Base-by-base conservation (phyloP, 1,140 invertebrate genomes). In the Zaprionus capensis region DNA sequence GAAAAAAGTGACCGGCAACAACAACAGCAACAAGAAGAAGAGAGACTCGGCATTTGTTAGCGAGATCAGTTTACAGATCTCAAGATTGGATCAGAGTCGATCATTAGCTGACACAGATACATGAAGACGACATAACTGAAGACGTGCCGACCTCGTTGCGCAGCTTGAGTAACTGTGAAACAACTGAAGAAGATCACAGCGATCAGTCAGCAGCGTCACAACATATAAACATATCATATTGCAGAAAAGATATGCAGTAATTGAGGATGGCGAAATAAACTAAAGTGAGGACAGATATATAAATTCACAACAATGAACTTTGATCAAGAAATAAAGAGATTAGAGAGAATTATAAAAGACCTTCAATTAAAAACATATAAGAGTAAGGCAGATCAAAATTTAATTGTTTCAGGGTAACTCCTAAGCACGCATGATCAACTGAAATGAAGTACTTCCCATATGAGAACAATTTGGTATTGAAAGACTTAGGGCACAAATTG, bases 401-500 rank as follows among this genome's bases (percentile, higher is more conserved):
- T 34, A 7, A 34, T 34, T 3, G 9, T 34, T 34, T 34, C 31
- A 34, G 9, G 9, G 46, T 51, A 51, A 51, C 20, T 22, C 38
- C 38, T 41, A 5, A n/a, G 0, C 28, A 31, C 6, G 7, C 28
- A 31, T 31, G 7, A 28, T 28, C 6, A 28, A 28, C 28, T 28
- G 28, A 28, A 41, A 14, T 14, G 5, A 5, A 49, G 7, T 49
- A 49, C 46, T 20, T 49, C 17, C 46, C 5, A 9, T 49, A 12
- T 17, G 46, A 49, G 17, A 49, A 49, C 15, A 31, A 2, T 41
- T 15, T n/a, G 38, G n/a, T 11, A 11, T 34, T 22, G 26, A 62
- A 62, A 46, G 59, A 62, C 59, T 62, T 44, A 44, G 24, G 57
- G n/a, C 28, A 73, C 63, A 67, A 67, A 73, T 63, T 55, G 0